A percentile compares a stretch with the other conserved stretches of the same genome.
Evolutionary conservation across 1,140 invertebrate genomes (phyloP).

Genomic region (Brachionus manjavacas): DNA sequence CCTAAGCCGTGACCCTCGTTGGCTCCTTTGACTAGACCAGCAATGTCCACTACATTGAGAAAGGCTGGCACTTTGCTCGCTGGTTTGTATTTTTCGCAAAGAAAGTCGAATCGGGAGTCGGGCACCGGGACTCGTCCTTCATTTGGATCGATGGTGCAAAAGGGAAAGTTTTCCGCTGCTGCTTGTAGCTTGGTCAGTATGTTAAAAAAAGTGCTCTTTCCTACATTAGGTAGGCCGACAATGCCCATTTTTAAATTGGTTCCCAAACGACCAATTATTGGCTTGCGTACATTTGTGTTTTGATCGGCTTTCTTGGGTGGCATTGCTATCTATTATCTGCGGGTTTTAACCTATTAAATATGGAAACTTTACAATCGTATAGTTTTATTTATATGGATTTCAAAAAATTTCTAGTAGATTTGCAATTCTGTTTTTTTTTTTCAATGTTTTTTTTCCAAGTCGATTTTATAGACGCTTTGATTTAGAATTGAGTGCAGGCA

Average conservation of each 20-base stretch:
- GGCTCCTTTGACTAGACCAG: constrained; percentile 93
- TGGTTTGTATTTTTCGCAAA: constrained; percentile 89
- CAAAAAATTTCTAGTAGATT: background rate
- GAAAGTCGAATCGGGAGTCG: constrained; percentile 84
- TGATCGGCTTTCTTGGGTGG: constrained; percentile 40
- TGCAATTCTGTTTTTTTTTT: background rate
- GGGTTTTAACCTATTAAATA: background rate
- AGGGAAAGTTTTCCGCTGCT: constrained; percentile 95
- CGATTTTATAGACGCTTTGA: background rate
- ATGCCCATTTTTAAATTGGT: constrained; percentile 95
- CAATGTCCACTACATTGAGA: constrained; percentile 94
- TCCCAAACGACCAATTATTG: constrained; percentile 87
- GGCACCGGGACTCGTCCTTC: constrained; percentile 98
- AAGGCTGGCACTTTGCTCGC: constrained; percentile 87
- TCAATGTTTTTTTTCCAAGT: background rate
- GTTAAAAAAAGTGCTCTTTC: constrained; percentile 99
- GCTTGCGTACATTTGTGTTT: constrained; percentile 14
- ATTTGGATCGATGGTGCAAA: constrained; percentile 99
- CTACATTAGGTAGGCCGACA: constrained; percentile 91
- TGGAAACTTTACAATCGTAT: background rate
- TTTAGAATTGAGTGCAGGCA: background rate
- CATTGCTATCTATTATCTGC: constrained; percentile 3
- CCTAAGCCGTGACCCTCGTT: constrained; percentile 95
- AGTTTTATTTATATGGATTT: background rate
- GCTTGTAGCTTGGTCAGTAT: constrained; percentile 92